Conservation (phyloP, 2,113 vertebrate species). For the Callaeas wilsoni region DNA sequence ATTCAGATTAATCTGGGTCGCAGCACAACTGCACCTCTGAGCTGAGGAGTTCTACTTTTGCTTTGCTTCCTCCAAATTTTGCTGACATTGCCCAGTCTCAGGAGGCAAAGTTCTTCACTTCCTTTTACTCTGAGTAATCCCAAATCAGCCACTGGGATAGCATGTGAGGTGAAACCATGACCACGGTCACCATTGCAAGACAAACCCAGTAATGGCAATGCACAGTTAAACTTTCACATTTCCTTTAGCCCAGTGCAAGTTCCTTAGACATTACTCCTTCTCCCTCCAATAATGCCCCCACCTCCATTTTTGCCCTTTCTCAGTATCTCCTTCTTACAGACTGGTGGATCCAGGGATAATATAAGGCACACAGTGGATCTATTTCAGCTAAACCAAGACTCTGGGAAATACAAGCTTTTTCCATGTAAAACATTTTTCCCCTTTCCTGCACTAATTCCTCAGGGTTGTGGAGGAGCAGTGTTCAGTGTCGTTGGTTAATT, state of each 20-base stretch:
- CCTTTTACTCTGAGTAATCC: not conserved
- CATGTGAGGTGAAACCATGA: not conserved
- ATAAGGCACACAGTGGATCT: rapidly evolving
- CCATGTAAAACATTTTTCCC: not conserved
- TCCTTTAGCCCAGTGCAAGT: not conserved
- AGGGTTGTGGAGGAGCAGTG: not conserved
- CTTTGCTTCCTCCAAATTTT: not conserved
- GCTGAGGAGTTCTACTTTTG: not conserved
- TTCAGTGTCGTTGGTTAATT: not conserved
- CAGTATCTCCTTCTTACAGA: not conserved
- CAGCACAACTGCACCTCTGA: not conserved
- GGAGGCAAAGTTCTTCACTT: not conserved
- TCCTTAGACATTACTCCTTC: not conserved
- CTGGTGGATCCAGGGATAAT: not conserved
- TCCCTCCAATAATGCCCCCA: not conserved
- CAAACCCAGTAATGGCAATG: not conserved
- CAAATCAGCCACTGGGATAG: not conserved
- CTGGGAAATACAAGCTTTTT: not conserved
- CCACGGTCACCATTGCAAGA: rapidly evolving
- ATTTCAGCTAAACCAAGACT: not conserved
- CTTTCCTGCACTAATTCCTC: not conserved
- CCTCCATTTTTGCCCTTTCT: not conserved
- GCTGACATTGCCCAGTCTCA: not conserved
- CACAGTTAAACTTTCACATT: not conserved
- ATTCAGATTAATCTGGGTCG: not conserved